A percentile compares a stretch with the other conserved stretches of the same genome.
Conservation (phyloP, 2,113 vertebrate genomes). For the Pelmatolapia mariae region DNA sequence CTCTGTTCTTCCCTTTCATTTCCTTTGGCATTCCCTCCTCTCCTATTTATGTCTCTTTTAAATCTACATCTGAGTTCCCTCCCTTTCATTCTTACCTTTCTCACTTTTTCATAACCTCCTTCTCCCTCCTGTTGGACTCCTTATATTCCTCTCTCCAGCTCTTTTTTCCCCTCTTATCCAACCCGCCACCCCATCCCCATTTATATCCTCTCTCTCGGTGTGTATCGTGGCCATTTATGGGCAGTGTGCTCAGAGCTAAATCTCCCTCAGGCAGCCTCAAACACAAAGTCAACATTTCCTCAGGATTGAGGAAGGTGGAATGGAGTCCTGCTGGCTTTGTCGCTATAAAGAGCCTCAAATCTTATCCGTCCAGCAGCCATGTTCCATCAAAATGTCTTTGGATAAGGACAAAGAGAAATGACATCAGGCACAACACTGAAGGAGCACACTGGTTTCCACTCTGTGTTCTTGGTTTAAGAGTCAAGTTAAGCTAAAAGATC, state of each 20-base stretch:
- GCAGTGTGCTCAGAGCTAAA: constrained; percentile 3
- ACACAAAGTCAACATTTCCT: not conserved
- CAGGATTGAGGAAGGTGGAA: constrained; percentile 12
- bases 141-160: not conserved
- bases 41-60: constrained; percentile 12
- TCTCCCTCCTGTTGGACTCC: not conserved
- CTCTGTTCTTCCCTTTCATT: not conserved
- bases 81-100: not conserved
- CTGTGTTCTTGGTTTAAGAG: fast-evolving
- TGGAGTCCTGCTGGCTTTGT: not conserved
- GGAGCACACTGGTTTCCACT: not conserved
- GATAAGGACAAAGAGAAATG: not conserved
- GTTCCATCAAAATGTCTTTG: not conserved
- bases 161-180: fast-evolving
- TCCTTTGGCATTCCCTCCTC: not conserved
- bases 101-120: not conserved
- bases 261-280: not conserved
- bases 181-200: not conserved
- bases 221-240: constrained; percentile 48
- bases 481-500: not conserved
- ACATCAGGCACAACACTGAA: not conserved
- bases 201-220: not conserved
- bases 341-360: not conserved
- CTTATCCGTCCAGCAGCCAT: not conserved
- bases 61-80: not conserved